Evolutionary conservation across 2,888 invertebrate genomes (phyloP), one percentile per base, ranked within the genome.

Genomic region (Mesorhabditis belari): DNA sequence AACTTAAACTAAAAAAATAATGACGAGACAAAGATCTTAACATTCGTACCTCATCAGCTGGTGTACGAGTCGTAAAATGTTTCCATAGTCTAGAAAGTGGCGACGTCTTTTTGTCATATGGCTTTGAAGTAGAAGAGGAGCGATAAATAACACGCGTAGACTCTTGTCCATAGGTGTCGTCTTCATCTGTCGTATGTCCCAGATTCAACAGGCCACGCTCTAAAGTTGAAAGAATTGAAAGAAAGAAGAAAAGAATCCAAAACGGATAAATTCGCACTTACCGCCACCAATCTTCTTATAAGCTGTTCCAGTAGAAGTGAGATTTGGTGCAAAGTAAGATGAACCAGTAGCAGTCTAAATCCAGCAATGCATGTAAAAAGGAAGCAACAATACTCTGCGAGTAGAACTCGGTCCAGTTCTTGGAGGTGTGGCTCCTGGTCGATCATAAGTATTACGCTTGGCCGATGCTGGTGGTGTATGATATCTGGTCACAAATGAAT

Each of bases 371-470:
- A 9, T 35, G 12, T 35, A 9, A n/a, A 9, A 35, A 35, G 12
- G 12, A 17, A 9, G 44, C 44, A 35, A 1, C n/a, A 35, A 35
- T 17, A 35, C n/a, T 53, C 25, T 21, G n/a, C 25, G n/a, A 6
- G 21, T 25, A 21, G 23, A 53, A 9, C 25, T 21, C 21, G 21
- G 25, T n/a, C 23, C 54, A 26, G 26, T 63, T 44, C 67, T 51
- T 19, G 67, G 67, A 12, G 67, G 67, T 2, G 67, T 67, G 6
- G 63, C 64, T 4, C 67, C 67, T 2, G 67, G 67, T 4, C 65
- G 62, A 55, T 67, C 67, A 27, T 23, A 65, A 60, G 19, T 61
- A 57, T n/a, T 61, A 58, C 5, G 60, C 56, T 59, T 49, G 12
- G 58, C 21, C 2, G 52, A 53, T 29, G 26, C 49, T 6, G 63